phyloP scores from a whole-genome alignment of 2,797 vertebrate genomes.

The Phoeniculus purpureus region DNA sequence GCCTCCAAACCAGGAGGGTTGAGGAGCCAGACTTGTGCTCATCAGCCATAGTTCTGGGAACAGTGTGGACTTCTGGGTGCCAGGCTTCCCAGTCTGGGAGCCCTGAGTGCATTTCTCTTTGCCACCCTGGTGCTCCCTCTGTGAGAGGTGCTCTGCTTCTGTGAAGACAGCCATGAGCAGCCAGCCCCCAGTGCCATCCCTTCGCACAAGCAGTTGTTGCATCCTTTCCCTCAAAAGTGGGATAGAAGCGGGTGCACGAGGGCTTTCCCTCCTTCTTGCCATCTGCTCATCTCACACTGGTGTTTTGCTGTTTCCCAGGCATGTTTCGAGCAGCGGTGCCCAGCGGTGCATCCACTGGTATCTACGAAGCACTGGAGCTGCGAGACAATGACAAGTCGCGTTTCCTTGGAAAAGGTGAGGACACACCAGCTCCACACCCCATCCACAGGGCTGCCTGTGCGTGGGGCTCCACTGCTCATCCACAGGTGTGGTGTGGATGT shows the following conservation, averaged over 20 bases:
- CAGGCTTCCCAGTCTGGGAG: background rate
- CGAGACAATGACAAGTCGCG: constrained; percentile 80
- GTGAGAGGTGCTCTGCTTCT: background rate
- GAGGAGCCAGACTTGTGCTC: background rate
- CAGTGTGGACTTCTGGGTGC: background rate
- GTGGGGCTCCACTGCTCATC: background rate
- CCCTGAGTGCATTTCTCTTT: background rate
- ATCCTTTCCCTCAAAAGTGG: background rate
- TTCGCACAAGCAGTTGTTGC: background rate
- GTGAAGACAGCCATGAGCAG: background rate
- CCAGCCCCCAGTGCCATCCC: background rate
- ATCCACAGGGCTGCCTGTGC: fast-evolving
- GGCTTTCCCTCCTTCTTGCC: background rate
- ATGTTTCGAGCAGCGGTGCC: constrained; percentile 82
- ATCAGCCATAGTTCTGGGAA: background rate
- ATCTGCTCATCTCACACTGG: background rate
- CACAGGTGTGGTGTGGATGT: background rate
- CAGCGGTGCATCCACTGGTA: constrained; percentile 81
- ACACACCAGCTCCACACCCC: background rate
- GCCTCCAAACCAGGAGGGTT: background rate
- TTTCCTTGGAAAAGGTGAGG: constrained; percentile 82
- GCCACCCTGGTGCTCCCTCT: background rate
- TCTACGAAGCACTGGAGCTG: constrained; percentile 81
- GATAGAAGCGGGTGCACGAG: background rate
- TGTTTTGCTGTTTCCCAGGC: constrained; percentile 56